Percentiles rank a stretch among this genome's conserved stretches.
phyloP scores from a whole-genome alignment of 2,113 vertebrate genomes.

The Calypte anna region DNA sequence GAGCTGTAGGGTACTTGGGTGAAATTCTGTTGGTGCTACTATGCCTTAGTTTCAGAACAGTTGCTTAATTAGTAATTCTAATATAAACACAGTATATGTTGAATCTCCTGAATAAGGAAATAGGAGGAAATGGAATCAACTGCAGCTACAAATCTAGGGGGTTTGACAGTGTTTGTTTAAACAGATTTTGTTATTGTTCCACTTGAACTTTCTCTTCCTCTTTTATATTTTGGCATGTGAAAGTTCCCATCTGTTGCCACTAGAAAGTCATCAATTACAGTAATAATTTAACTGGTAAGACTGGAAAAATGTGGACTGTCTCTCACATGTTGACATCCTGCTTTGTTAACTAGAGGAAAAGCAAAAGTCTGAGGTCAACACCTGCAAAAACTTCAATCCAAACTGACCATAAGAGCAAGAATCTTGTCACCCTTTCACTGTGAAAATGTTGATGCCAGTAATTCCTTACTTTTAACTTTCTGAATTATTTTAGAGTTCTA shows the following conservation, averaged over 20 bases:
- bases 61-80: not conserved
- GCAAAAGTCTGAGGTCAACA: conserved; percentile 35
- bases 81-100: not conserved
- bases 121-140: conserved; percentile 58
- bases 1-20: not conserved
- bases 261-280: conserved; percentile 48
- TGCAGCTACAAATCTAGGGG: conserved; percentile 31
- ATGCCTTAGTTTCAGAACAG: not conserved
- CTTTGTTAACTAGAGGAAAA: conserved; percentile 53
- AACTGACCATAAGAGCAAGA: not conserved
- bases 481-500: not conserved
- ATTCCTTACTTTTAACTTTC: not conserved
- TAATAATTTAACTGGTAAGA: conserved; percentile 58
- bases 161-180: conserved; percentile 60
- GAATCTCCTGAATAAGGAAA: not conserved
- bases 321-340: conserved; percentile 53
- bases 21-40: not conserved
- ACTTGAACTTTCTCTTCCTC: conserved; percentile 67
- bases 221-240: conserved; percentile 54
- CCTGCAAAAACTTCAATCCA: conserved; percentile 31
- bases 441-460: not conserved
- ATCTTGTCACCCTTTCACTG: not conserved
- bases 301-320: conserved; percentile 59
- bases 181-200: conserved; percentile 61
- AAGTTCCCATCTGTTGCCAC: conserved; percentile 63